A percentile compares a stretch with the other conserved stretches of the same genome.
These are phyloP conservation scores for Trissolcus japonicus DNA, from an alignment of 2,888 invertebrate species.

Conservation along the genomic window DNA sequence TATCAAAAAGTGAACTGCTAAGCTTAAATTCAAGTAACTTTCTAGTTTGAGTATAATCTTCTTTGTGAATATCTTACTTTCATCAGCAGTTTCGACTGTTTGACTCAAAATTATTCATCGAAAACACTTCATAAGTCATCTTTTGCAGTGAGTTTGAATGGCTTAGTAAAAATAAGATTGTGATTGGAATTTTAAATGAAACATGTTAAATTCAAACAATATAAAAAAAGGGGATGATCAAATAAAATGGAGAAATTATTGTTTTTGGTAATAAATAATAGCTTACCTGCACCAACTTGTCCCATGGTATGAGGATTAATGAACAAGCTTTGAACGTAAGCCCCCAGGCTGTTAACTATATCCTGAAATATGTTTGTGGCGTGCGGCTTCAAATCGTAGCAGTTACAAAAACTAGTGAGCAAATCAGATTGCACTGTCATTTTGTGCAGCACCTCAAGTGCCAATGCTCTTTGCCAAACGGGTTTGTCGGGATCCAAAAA, in stretches of 20 bases:
- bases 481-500: slow-evolving; percentile 98
- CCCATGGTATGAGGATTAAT: slow-evolving; percentile 83
- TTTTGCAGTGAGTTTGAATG: background rate
- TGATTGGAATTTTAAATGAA: background rate
- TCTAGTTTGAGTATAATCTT: background rate
- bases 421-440: slow-evolving; percentile 93
- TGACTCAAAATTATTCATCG: slow-evolving; percentile 4
- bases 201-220: too few species aligned
- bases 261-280: background rate
- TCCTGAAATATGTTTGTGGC: slow-evolving; percentile 95
- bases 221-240: background rate
- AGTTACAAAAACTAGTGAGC: slow-evolving; percentile 93
- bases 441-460: slow-evolving; percentile 96
- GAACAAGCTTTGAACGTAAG: slow-evolving; percentile 94
- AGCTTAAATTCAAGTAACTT: background rate
- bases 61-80: slow-evolving; percentile 6
- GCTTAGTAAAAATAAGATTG: background rate
- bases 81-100: slow-evolving; percentile 2
- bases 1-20: background rate
- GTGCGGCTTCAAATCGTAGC: slow-evolving; percentile 96
- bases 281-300: slow-evolving; percentile 73
- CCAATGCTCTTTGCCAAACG: slow-evolving; percentile 95
- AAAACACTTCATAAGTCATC: slow-evolving; percentile 1
- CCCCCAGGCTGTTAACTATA: slow-evolving; percentile 94
- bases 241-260: background rate